Evolutionary conservation across 2,888 invertebrate genomes (phyloP).

Genomic region (Teleiodes luculella): DNA sequence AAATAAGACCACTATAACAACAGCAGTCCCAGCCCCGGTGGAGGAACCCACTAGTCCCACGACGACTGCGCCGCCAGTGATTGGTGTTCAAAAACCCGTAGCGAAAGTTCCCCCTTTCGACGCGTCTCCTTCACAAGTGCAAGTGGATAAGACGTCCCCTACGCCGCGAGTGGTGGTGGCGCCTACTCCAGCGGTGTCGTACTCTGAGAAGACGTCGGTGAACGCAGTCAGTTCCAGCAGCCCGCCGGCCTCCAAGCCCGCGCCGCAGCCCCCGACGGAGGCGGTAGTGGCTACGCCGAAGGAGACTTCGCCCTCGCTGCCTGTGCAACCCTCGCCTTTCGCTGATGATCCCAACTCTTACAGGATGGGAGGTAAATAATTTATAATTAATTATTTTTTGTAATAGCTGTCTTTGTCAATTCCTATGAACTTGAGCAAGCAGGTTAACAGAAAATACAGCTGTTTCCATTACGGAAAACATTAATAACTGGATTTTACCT

Average conservation of each 20-base stretch:
- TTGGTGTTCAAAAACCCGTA: slow-evolving; percentile 73
- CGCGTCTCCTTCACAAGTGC: slow-evolving; percentile 62
- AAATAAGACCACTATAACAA: slow-evolving; percentile 42
- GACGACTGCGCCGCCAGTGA: slow-evolving; percentile 40
- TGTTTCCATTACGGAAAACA: too few relatives aligned
- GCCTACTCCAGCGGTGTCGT: slow-evolving; percentile 41
- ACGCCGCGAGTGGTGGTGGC: slow-evolving; percentile 31
- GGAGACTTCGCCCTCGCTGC: slow-evolving; percentile 53
- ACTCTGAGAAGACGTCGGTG: slow-evolving; percentile 54
- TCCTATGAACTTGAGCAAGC: too few relatives aligned
- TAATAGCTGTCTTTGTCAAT: too few relatives aligned
- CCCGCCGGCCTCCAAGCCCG: slow-evolving; percentile 25
- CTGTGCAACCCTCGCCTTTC: slow-evolving; percentile 67
- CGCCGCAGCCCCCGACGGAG: neutral
- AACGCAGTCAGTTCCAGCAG: slow-evolving; percentile 37
- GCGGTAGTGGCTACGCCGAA: slow-evolving; percentile 40
- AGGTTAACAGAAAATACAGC: too few relatives aligned
- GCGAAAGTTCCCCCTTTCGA: slow-evolving; percentile 81
- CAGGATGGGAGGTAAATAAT: slow-evolving; percentile 83
- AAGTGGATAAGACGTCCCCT: slow-evolving; percentile 47
- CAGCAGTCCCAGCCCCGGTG: slow-evolving; percentile 20
- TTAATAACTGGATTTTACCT: too few relatives aligned
- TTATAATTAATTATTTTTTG: too few relatives aligned
- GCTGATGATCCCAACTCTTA: slow-evolving; percentile 83
- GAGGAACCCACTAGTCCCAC: slow-evolving; percentile 61